Evolutionary conservation across 2,797 vertebrate species (phyloP), one percentile per base, ranked within the genome.

Genomic region (Artibeus jamaicensis): DNA sequence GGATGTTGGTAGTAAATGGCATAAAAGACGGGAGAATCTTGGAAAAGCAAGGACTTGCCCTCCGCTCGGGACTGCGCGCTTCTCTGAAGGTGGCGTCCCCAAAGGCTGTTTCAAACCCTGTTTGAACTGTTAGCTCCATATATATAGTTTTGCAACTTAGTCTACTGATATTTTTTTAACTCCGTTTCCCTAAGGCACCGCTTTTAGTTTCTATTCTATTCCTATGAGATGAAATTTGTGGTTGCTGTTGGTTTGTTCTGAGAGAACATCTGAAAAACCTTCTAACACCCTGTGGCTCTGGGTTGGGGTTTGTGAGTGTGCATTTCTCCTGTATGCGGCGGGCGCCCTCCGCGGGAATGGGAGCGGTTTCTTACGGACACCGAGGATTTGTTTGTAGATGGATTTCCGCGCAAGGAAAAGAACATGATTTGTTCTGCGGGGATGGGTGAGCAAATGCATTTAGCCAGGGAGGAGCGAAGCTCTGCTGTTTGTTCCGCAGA

Each of bases 101-200:
- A 34, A 37, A 0, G 96, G 86, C 73, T 8, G 6, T 44, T 6
- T 1, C 6, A 44, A 32, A 5, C 2, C 95, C 5, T 44, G 0
- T 0, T 0, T 32, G 32, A 77, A 93, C 92, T 94, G 39, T 90
- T 29, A 2, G 96, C 55, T 89, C 42, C 32, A 14, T 1, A 2
- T 1, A 2, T 86, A 53, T 62, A 97, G 83, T 97, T 96, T 65
- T 73, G 89, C 67, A 97, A 98, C 96, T 97, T 95, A 37, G 55
- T n/a, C 86, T 67, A 6, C 79, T 42, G 91, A 53, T 73, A 0
- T 74, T 71, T 74, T 71, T 48, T 4, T 16, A 62, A 87, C 70
- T 89, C 62, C 22, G 16, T 55, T 57, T 74, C 29, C 26, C 2
- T 9, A 29, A 19, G 84, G 86, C 21, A 7, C 57, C 3, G 44